Conservation (phyloP, 2,797 vertebrate genomes). For the Fundulus diaphanus region DNA sequence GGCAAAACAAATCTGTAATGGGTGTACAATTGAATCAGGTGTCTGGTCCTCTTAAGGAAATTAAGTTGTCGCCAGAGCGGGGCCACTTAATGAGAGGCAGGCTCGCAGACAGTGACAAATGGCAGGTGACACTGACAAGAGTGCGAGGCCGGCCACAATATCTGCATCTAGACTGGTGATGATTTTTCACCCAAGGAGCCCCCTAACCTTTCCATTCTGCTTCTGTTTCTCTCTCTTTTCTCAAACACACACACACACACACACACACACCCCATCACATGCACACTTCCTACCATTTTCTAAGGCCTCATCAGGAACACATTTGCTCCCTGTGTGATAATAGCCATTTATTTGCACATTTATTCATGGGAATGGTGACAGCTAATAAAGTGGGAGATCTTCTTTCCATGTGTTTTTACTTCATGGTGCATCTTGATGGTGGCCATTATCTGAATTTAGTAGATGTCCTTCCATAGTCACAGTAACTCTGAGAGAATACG, state of each 20-base stretch:
- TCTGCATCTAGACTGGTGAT: constrained; percentile 88
- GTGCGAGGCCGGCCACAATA: constrained; percentile 88
- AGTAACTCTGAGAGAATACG: constrained; percentile 35
- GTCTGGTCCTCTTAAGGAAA: constrained; percentile 99
- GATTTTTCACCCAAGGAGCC: constrained; percentile 89
- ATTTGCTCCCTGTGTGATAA: constrained; percentile 93
- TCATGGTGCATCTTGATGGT: constrained; percentile 82
- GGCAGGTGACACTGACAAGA: constrained; percentile 87
- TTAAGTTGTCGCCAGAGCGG: constrained; percentile 94
- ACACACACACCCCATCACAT: constrained; percentile 43
- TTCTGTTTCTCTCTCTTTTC: constrained; percentile 27
- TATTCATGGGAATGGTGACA: constrained; percentile 92
- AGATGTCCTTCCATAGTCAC: constrained; percentile 71
- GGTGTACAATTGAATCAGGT: constrained; percentile 97
- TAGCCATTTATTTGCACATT: constrained; percentile 98
- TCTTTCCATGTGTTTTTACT: constrained; percentile 91
- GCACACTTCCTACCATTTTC: constrained; percentile 80
- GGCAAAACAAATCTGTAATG: constrained; percentile 86
- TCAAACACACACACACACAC: constrained; percentile 15
- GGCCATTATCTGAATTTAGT: constrained; percentile 85
- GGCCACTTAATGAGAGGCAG: constrained; percentile 96
- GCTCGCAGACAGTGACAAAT: constrained; percentile 94
- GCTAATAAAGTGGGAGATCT: constrained; percentile 93
- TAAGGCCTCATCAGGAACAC: constrained; percentile 85
- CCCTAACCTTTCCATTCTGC: constrained; percentile 62